A percentile compares a stretch with the other conserved stretches of the same genome.
Evolutionary conservation across 2,113 vertebrate genomes (phyloP).

Genomic region (Daphoenositta chrysoptera): DNA sequence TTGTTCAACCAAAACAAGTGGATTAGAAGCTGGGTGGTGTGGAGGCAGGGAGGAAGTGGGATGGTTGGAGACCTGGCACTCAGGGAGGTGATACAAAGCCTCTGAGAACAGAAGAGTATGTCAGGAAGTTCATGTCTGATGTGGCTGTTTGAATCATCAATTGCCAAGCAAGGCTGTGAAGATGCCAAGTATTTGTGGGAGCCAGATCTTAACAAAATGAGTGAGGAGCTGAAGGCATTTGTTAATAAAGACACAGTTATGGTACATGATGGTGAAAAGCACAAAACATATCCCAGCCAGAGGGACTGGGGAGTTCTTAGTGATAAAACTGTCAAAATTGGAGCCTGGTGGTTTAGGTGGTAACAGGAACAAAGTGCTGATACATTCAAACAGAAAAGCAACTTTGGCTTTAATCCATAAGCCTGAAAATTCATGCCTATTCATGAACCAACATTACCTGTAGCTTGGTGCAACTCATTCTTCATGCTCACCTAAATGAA

Average conservation of each 20-base stretch:
- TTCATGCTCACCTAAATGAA: neutral
- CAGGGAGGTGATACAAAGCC: neutral
- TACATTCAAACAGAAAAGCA: neutral
- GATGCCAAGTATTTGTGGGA: neutral
- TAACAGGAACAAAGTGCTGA: neutral
- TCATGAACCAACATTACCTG: neutral
- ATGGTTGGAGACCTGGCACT: neutral
- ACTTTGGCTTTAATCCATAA: neutral
- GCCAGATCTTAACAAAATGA: neutral
- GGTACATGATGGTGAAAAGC: neutral
- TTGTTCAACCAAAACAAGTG: neutral
- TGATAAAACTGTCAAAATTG: neutral
- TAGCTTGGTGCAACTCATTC: neutral
- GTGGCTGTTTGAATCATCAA: neutral
- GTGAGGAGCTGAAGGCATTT: neutral
- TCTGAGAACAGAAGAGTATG: neutral
- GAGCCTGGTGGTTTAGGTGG: neutral
- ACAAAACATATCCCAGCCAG: neutral
- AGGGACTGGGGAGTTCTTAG: neutral
- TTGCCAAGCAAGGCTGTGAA: neutral
- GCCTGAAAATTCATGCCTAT: neutral
- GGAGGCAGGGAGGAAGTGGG: neutral
- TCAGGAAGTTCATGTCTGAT: neutral
- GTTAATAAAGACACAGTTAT: neutral
- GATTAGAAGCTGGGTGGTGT: neutral